Conservation (phyloP, 2,888 invertebrate genomes). For the Lycophotia porphyrea region DNA sequence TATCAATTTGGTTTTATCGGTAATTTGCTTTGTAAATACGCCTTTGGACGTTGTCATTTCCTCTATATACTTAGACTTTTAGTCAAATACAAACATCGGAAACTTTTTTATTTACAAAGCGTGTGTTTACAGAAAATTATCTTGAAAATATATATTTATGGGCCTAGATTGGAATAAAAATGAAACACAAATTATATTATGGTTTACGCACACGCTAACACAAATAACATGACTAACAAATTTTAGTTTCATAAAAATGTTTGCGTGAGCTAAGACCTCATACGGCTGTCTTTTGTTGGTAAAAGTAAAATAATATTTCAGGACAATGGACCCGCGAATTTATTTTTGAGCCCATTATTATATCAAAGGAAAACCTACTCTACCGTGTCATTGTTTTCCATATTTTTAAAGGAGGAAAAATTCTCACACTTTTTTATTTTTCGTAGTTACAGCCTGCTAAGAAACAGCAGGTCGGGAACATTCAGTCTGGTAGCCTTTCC, state of each 20-base stretch:
- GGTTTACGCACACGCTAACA: conserved; percentile 34
- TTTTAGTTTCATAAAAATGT: conserved; percentile 29
- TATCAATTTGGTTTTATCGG: conserved; percentile 42
- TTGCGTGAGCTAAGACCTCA: conserved; percentile 39
- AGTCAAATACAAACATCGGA: background rate
- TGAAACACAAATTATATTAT: conserved; percentile 24
- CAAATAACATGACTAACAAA: conserved; percentile 44
- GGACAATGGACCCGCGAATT: conserved; percentile 45
- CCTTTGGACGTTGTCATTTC: conserved; percentile 18
- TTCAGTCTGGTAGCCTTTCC: background rate
- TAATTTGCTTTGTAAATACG: conserved; percentile 33
- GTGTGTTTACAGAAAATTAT: background rate
- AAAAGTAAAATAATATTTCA: conserved; percentile 39
- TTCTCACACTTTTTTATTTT: background rate
- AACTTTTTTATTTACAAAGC: background rate
- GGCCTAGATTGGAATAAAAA: conserved; percentile 13
- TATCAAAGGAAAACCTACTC: conserved; percentile 45
- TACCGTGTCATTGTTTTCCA: conserved; percentile 55
- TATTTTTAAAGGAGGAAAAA: conserved; percentile 28
- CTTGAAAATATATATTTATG: too few relatives aligned
- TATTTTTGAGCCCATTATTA: conserved; percentile 52
- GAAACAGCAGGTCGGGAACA: background rate
- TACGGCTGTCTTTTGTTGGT: conserved; percentile 35
- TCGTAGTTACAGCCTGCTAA: too few relatives aligned
- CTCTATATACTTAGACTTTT: background rate